Evolutionary conservation across 2,888 invertebrate species (phyloP), one percentile per base, ranked within the genome.

Genomic region (Drosophila mimetica): DNA sequence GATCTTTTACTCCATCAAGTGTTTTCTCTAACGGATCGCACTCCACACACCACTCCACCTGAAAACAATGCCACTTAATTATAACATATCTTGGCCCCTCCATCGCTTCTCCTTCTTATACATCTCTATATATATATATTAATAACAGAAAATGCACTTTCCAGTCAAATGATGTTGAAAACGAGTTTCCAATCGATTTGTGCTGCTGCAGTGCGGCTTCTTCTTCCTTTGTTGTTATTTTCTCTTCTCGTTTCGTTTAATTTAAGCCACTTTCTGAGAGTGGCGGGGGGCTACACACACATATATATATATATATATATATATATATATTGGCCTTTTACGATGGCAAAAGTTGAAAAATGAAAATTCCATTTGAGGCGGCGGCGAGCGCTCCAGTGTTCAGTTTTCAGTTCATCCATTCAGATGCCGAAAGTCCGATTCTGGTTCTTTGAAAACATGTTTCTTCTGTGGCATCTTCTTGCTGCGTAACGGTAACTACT

Each of bases 401-500:
- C 25, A 25, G 22, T 59, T 39, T 30, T 58, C 4, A 37, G 14
- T 30, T 47, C 22, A 22, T 22, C 32, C 34, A 42, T 60, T 50
- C 28, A 59, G 61, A 59, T 61, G 39, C 47, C 13, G 9, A 41
- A 32, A 41, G 39, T 36, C 20, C 16, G 34, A 53, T 63, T 64
- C 64, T 63, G 64, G 64, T 64, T 64, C 52, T 32, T 22, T 20
- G 36, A 59, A 34, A 67, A 60, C 69, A 60, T 69, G 69, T 69
- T 69, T 69, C 60, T 51, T 44, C 37, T 22, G 37, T 39, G 47
- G 61, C 58, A 41, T 58, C 54, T 58, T 52, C 52, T 80, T 74
- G 81, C 88, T 88, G 88, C 88, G 83, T 84, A 84, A 84, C 88
- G 83, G 88, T 88, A 84, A 76, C 76, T 76, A 74, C 86, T 80